These are phyloP conservation scores for Bombus waltoni DNA, from an alignment of 1,140 invertebrate species.

Conservation along the genomic window DNA sequence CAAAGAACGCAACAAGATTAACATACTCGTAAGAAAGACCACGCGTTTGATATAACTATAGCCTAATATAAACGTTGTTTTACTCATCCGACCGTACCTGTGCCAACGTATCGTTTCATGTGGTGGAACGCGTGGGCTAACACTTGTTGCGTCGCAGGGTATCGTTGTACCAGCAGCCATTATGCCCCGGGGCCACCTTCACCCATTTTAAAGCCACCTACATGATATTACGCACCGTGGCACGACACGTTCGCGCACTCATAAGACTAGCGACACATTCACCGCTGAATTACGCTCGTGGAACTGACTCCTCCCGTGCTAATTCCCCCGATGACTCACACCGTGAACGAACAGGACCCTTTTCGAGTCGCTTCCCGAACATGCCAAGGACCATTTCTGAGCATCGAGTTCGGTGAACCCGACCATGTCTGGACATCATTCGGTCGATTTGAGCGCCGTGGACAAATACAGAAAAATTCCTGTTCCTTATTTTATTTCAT, in stretches of 20 bases:
- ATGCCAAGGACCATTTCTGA: slow-evolving; percentile 36
- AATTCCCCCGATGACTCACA: slow-evolving; percentile 37
- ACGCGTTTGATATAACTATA: no score
- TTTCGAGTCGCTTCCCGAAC: slow-evolving; percentile 21
- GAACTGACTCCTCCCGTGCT: neutral
- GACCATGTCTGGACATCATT: neutral
- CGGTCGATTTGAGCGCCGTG: neutral
- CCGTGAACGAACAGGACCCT: slow-evolving; percentile 6
- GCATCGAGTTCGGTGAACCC: slow-evolving; percentile 31
- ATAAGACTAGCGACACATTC: slow-evolving; percentile 22
- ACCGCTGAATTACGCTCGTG: slow-evolving; percentile 35
- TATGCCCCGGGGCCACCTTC: slow-evolving; percentile 69
- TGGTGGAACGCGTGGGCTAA: slow-evolving; percentile 63
- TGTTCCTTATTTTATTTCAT: neutral
- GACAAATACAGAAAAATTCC: no score
- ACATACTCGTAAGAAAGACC: neutral
- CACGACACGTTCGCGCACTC: slow-evolving; percentile 17
- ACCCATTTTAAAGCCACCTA: slow-evolving; percentile 75
- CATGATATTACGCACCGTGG: slow-evolving; percentile 57
- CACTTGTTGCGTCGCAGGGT: slow-evolving; percentile 69
- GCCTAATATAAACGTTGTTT: slow-evolving; percentile 14
- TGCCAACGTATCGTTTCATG: slow-evolving; percentile 30
- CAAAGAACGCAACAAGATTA: no score
- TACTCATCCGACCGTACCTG: slow-evolving; percentile 60
- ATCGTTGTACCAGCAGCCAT: slow-evolving; percentile 53